A percentile compares a stretch with the other conserved stretches of the same genome.
These are phyloP conservation scores for Dromococcyx pavoninus DNA, from an alignment of 2,797 vertebrate genomes.

Conservation along the genomic window DNA sequence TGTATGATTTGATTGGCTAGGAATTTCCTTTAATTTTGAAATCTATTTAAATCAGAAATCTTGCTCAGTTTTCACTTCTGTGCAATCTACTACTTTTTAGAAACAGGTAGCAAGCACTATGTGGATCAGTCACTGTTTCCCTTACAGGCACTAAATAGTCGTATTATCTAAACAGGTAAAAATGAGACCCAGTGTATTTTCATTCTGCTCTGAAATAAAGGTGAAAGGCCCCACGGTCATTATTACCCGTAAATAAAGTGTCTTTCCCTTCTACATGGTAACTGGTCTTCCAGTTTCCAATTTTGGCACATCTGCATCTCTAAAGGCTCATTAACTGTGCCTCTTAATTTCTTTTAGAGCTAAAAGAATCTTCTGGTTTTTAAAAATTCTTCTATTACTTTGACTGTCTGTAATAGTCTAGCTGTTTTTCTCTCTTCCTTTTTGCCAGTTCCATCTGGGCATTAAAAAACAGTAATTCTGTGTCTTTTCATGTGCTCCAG, in stretches of 20 bases:
- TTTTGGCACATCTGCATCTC: background rate
- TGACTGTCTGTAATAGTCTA: background rate
- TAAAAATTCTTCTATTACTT: background rate
- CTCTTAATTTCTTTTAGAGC: background rate
- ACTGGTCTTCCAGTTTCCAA: background rate
- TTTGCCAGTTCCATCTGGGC: constrained; percentile 25
- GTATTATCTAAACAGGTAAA: background rate
- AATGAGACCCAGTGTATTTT: background rate
- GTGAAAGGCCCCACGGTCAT: background rate
- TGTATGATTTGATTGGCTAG: background rate
- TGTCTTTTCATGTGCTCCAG: background rate
- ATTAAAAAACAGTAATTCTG: constrained; percentile 51
- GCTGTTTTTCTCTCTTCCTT: background rate
- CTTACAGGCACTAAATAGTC: background rate
- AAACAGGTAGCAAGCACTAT: background rate
- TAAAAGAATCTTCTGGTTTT: background rate
- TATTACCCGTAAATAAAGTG: background rate
- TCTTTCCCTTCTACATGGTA: background rate
- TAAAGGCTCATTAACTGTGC: background rate
- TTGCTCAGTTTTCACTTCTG: background rate
- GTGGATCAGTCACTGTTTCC: background rate
- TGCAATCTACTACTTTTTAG: background rate
- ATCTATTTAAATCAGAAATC: background rate
- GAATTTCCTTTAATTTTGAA: background rate
- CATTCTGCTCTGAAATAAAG: background rate